Conservation (phyloP, 2,113 vertebrate genomes). For the Manacus vitellinus region DNA sequence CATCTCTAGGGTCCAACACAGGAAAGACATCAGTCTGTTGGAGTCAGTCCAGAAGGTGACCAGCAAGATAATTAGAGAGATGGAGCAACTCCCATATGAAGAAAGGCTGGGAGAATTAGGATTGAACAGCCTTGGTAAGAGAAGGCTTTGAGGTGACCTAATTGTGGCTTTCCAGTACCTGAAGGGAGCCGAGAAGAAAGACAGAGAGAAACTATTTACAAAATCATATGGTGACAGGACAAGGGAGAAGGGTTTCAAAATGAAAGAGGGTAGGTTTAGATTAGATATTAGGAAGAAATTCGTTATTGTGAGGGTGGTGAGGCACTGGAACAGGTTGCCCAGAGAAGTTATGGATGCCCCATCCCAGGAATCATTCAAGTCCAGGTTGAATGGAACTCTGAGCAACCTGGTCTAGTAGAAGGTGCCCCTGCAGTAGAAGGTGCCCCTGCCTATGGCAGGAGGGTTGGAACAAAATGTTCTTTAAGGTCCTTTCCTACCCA, state of each 20-base stretch:
- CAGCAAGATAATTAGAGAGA: not conserved
- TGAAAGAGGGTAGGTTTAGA: not conserved
- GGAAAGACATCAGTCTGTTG: accelerated
- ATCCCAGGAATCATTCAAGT: not conserved
- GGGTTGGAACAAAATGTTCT: not conserved
- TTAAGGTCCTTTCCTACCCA: not conserved
- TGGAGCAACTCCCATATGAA: not conserved
- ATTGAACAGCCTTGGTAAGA: not conserved
- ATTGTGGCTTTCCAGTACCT: not conserved
- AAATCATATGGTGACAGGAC: not conserved
- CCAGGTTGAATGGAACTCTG: not conserved
- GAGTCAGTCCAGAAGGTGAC: not conserved
- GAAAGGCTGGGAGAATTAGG: not conserved
- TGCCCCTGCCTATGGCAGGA: not conserved
- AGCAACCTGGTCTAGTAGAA: not conserved
- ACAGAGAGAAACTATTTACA: not conserved
- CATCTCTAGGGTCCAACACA: not conserved
- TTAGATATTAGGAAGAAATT: not conserved
- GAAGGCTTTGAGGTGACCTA: not conserved
- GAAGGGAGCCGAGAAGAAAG: not conserved
- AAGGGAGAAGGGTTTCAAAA: not conserved
- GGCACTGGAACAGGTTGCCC: not conserved
- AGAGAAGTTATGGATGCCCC: not conserved
- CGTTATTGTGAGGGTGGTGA: not conserved
- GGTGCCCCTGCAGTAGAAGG: not conserved